Base-by-base conservation (phyloP, 1,140 invertebrate species). In the Dreissena rostriformis region DNA sequence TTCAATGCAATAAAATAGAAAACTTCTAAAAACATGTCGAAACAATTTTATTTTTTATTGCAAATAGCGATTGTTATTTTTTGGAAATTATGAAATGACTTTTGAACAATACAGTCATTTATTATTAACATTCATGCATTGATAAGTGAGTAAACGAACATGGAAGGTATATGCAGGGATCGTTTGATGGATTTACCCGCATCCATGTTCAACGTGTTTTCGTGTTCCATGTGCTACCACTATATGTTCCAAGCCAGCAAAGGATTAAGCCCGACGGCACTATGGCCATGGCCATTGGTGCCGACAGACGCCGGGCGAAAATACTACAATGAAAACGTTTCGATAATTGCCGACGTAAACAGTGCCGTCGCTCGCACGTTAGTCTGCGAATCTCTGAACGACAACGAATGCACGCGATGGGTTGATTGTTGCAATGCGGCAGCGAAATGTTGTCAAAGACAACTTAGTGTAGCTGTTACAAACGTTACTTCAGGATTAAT, bases 141-240 rank as follows among this genome's bases (percentile, higher is more conserved):
- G 39, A 39, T 39, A 2, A 8, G 39, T 39, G 39, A 39, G 8
- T 2, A 5, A 39, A 39, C 39, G 39, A 39, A 39, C 39, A 39
- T 39, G 39, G 57, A 74, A 17, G 82, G 26, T 22, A 19, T 80
- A 19, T 86, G 86, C 61, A 49, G 86, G 1, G 86, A 86, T 63
- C 29, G 81, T 17, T 66, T 49, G 22, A 39, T 68, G 15, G 51
- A 66, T 1, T 63, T 86, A 51, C 81, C 76, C 4, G 71, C 72
- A 12, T 10, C 28, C 1, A 55, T 76, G 0, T 86, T 84, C 65
- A 79, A 84, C 24, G 70, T 86, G 61, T 84, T 83, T 28, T 53
- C 86, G 19, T 86, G 86, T 75, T 84, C 86, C 0, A 86, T 86
- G 86, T 86, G 86, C 49, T 86, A 86, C 70, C 70, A 67, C 17